These are phyloP conservation scores for Scalopus aquaticus DNA, from an alignment of 2,113 vertebrate genomes.

Conservation along the genomic window DNA sequence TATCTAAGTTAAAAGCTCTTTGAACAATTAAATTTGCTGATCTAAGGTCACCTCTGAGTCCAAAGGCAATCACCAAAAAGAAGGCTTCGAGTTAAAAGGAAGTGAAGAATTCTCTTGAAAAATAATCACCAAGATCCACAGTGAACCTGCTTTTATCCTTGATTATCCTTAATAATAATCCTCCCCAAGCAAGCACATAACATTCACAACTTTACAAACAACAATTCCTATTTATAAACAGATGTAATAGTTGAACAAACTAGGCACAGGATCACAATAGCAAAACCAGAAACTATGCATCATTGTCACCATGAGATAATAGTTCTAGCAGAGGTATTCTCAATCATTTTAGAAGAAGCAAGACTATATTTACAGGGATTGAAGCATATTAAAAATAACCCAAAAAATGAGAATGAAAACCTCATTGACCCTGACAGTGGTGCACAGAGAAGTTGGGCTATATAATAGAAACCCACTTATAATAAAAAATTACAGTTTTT, in stretches of 20 bases:
- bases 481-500: slow-evolving; percentile 15
- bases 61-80: slow-evolving; percentile 38
- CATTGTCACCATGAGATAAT: not conserved
- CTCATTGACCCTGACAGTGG: not conserved
- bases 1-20: not conserved
- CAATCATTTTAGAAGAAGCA: slow-evolving; percentile 7
- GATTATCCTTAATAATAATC: slow-evolving; percentile 28
- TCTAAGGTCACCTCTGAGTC: not conserved
- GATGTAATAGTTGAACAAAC: slow-evolving; percentile 10
- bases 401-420: not conserved
- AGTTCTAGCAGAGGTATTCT: not conserved
- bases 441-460: not conserved
- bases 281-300: slow-evolving; percentile 31
- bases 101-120: slow-evolving; percentile 20
- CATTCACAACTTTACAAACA: not conserved
- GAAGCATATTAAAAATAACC: not conserved
- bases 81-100: not conserved
- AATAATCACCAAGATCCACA: not conserved
- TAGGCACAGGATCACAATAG: not conserved
- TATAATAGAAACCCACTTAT: not conserved
- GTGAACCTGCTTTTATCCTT: not conserved
- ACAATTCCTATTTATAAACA: slow-evolving; percentile 11
- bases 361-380: not conserved
- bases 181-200: not conserved
- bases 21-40: slow-evolving; percentile 37